Evolutionary conservation across 2,888 invertebrate genomes (phyloP).

Genomic region (Luperina testacea): DNA sequence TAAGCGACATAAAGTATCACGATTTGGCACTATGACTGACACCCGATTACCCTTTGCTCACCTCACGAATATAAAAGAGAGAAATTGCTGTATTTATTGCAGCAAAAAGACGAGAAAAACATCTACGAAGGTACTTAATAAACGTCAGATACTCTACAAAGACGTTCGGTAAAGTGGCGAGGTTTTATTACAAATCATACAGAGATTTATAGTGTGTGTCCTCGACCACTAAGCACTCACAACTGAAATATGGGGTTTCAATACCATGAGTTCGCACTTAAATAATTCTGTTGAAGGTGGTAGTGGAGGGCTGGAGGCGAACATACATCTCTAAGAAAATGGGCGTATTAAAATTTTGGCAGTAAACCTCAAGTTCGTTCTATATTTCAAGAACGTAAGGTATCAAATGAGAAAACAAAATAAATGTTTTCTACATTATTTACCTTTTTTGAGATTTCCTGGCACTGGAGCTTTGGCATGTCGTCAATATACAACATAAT

Average conservation of each 20-base stretch:
- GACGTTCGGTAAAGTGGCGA: conserved; percentile 65
- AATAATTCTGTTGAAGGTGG: conserved; percentile 49
- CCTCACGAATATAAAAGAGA: conserved; percentile 48
- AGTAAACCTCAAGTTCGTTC: conserved; percentile 28
- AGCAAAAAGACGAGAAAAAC: conserved; percentile 46
- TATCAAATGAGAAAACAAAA: conserved; percentile 33
- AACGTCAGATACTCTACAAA: conserved; percentile 60
- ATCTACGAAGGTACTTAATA: conserved; percentile 56
- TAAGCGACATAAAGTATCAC: conserved; percentile 32
- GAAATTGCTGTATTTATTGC: conserved; percentile 61
- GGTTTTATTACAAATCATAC: conserved; percentile 79
- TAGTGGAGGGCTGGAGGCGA: background rate
- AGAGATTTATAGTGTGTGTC: conserved; percentile 77
- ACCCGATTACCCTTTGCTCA: conserved; percentile 61
- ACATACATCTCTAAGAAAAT: conserved; percentile 16
- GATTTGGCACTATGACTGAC: conserved; percentile 61
- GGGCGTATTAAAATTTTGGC: conserved; percentile 29
- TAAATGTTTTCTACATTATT: conserved; percentile 5
- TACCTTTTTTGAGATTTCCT: conserved; percentile 45
- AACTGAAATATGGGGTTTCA: conserved; percentile 73
- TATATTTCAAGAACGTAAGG: conserved; percentile 32
- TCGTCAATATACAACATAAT: conserved; percentile 17
- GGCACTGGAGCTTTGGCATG: conserved; percentile 41
- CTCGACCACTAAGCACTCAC: conserved; percentile 71
- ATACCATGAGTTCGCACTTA: conserved; percentile 64